Evolutionary conservation across 1,140 invertebrate species (phyloP), one percentile per base, ranked within the genome.

Genomic region (Tyrophagus putrescentiae): DNA sequence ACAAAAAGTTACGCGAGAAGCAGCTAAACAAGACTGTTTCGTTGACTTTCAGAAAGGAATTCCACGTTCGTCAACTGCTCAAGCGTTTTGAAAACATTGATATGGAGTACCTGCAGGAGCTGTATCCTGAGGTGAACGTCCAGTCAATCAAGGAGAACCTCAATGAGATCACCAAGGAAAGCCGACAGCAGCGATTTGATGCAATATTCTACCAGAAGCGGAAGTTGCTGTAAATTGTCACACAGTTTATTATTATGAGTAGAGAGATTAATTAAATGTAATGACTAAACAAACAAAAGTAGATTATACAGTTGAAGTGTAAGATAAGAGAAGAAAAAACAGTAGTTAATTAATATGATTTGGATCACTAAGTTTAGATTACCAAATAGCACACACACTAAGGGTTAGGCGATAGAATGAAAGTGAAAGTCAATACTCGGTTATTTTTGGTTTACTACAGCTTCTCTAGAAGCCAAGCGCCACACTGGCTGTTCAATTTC

Each of bases 1-100:
- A 63, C 21, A 29, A 44, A 21, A 29, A 21, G 45, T 62, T n/a
- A 39, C 52, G 48, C n/a, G 67, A 56, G 48, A 64, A 60, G 7
- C 31, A 63, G 56, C 29, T 23, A 7, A 11, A 16, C 4, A 21
- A n/a, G 25, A 11, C 25, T 21, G 41, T 41, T 31, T 5, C 2
- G 5, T n/a, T 41, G 23, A 45, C n/a, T 33, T 48, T 6, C 27
- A 27, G 41, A 27, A 27, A 32, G 54, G 36, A 54, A 34, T n/a
- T 28, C 41, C 25, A 80, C 69, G 84, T 85, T 0, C 76, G 79
- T 68, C 70, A 76, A 33, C 69, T 88, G 25, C 64, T 90, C 11
- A 81, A 80, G 62, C 72, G 78, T 53, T 89, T 84, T 71, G 85
- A 85, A 11, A 76, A 90, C 68, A 71, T 86, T 67, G 82, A 87